Percentiles rank a stretch among this genome's conserved stretches.
Evolutionary conservation across 2,888 invertebrate species (phyloP).

Genomic region (Lithophane leautieri): DNA sequence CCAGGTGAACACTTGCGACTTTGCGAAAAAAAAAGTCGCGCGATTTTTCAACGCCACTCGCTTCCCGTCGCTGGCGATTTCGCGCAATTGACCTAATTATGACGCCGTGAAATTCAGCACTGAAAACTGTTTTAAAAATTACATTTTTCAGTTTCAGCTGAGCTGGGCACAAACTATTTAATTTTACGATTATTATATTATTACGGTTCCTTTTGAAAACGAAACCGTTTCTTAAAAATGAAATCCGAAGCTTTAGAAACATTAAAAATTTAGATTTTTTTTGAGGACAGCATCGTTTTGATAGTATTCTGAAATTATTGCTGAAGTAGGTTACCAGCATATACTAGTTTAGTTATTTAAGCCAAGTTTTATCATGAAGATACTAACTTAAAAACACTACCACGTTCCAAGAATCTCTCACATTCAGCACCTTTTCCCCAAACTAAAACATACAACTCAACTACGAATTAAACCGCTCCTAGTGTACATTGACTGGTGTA

Average conservation of each 20-base stretch:
- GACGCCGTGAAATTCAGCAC: constrained; percentile 58
- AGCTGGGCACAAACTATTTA: constrained; percentile 47
- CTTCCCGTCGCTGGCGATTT: constrained; percentile 63
- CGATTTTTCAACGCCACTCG: constrained; percentile 63
- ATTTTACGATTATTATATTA: constrained; percentile 52
- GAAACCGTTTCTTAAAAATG: constrained; percentile 35
- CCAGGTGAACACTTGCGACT: constrained; percentile 47
- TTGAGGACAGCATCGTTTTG: background rate
- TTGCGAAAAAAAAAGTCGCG: constrained; percentile 48
- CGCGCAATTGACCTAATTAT: constrained; percentile 74
- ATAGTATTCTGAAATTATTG: too few relatives aligned
- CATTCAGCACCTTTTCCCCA: background rate
- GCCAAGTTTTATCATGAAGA: background rate
- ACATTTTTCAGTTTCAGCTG: constrained; percentile 52
- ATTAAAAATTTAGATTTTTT: background rate
- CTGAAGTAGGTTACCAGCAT: background rate
- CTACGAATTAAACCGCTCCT: constrained; percentile 24
- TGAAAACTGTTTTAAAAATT: constrained; percentile 63
- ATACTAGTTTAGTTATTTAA: background rate
- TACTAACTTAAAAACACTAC: constrained; percentile 6
- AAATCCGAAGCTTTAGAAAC: constrained; percentile 11
- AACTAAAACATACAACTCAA: constrained; percentile 17
- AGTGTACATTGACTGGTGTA: constrained; percentile 18
- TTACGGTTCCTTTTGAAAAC: constrained; percentile 25
- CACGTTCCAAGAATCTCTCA: background rate